Conservation (phyloP, 2,113 vertebrate genomes). For the Pavo muticus region DNA sequence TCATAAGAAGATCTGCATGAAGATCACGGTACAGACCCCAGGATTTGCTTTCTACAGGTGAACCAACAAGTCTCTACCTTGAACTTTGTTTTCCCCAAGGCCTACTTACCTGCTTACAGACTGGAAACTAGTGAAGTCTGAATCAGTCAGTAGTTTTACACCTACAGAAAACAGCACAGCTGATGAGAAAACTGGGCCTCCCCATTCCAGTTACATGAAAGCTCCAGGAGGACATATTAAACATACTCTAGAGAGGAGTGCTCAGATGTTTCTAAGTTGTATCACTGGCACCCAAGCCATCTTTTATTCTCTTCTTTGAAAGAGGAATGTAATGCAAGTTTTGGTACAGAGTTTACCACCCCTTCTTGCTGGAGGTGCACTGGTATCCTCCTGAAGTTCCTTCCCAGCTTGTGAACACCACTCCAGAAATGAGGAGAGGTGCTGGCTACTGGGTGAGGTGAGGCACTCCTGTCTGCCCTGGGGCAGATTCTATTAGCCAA, state of each 20-base stretch:
- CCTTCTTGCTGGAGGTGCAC: background rate
- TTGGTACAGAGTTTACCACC: background rate
- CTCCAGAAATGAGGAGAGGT: background rate
- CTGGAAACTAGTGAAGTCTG: slow-evolving; percentile 1
- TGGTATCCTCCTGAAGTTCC: background rate
- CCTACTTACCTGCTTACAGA: slow-evolving; percentile 1
- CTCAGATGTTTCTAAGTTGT: background rate
- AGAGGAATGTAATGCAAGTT: background rate
- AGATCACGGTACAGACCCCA: background rate
- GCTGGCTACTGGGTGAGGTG: slow-evolving; percentile 39
- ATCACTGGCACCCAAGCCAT: background rate
- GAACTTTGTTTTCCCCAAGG: slow-evolving; percentile 22
- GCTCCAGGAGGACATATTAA: background rate
- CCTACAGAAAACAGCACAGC: background rate
- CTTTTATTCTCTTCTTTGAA: background rate
- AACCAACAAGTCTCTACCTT: background rate
- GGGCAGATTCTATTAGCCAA: slow-evolving; percentile 49
- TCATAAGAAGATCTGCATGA: background rate
- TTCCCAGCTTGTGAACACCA: background rate
- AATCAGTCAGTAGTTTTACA: background rate
- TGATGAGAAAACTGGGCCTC: background rate
- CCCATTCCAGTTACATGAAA: background rate
- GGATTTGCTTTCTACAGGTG: background rate
- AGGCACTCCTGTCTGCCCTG: slow-evolving; percentile 52
- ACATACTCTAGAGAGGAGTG: background rate